A percentile compares a stretch with the other conserved stretches of the same genome.
Conservation (phyloP, 2,113 vertebrate species). For the Podilymbus podiceps region DNA sequence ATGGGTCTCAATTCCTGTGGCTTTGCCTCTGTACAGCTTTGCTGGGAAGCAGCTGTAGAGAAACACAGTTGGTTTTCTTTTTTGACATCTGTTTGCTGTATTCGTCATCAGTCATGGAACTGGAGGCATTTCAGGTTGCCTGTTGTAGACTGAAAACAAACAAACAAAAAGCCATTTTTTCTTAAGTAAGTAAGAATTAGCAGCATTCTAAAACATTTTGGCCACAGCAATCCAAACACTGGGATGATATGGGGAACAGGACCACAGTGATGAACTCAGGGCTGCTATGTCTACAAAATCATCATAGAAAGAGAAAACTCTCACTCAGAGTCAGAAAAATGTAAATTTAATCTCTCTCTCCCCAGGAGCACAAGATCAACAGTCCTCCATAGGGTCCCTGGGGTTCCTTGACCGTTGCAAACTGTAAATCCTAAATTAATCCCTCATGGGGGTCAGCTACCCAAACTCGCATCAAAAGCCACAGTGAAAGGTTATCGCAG, state of each 20-base stretch:
- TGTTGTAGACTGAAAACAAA: background rate
- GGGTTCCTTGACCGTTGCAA: background rate
- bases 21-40: constrained; percentile 18
- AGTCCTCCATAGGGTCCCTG: background rate
- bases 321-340: background rate
- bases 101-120: constrained; percentile 12
- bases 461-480: background rate
- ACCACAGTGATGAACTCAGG: background rate
- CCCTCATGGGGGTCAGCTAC: background rate
- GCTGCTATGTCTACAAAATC: background rate
- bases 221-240: background rate
- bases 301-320: background rate
- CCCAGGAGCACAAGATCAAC: background rate
- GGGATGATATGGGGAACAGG: background rate
- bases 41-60: constrained; percentile 56
- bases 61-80: constrained; percentile 57
- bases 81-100: constrained; percentile 59
- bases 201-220: background rate
- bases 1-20: constrained; percentile 3
- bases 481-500: background rate
- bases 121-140: constrained; percentile 18
- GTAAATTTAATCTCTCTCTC: background rate
- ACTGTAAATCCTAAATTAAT: constrained; percentile 22
- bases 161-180: background rate
- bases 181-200: background rate